Base-by-base conservation (phyloP, 30 jellyfish, hydroid and myxozoan genomes). In the Sanderia malayensis region DNA sequence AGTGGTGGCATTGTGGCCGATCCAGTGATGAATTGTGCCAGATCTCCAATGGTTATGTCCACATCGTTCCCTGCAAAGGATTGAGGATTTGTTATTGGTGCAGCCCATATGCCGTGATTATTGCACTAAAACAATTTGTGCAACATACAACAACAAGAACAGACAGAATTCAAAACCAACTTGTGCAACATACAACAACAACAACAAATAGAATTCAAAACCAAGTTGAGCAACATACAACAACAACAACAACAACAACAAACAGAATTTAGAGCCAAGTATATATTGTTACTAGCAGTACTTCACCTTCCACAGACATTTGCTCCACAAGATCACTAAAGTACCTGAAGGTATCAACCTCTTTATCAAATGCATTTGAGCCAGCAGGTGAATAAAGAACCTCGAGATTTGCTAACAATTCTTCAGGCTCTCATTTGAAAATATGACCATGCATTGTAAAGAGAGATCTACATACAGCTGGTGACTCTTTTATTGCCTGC, bases 311-410 rank as follows among this genome's bases (percentile, higher is more conserved):
- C 10, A 66, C 58, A 21, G 78, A 66, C 33, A 66, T 20, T 31
- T 66, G 78, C 21, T 66, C 78, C 41, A 66, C 61, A 24, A 66
- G 19, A 44, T 69, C 81, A 23, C 52, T 21, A 20, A 69, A 69
- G 31, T 69, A 69, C 17, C 45, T 69, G 67, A 2, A 69, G 0
- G 70, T 69, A 45, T 69, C 68, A 1, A 69, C 49, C 45, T 69
- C 81, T 21, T 44, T 44, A 18, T 3, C 53, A n/a, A 1, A 44
- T 10, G 24, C 0, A 13, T 69, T 69, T 11, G 27, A 9, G 23
- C 64, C 64, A 49, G 6, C 24, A 4, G 64, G 64, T 15, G 27
- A 9, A 24, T 9, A 49, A 2, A 15, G 23, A 7, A 49, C 64
- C 23, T 49, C 27, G 18, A 49, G 27, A 49, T 15, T 24, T 9